Evolutionary conservation across 2,797 vertebrate genomes (phyloP), one percentile per base, ranked within the genome.

Genomic region (Anolis apletophallus): DNA sequence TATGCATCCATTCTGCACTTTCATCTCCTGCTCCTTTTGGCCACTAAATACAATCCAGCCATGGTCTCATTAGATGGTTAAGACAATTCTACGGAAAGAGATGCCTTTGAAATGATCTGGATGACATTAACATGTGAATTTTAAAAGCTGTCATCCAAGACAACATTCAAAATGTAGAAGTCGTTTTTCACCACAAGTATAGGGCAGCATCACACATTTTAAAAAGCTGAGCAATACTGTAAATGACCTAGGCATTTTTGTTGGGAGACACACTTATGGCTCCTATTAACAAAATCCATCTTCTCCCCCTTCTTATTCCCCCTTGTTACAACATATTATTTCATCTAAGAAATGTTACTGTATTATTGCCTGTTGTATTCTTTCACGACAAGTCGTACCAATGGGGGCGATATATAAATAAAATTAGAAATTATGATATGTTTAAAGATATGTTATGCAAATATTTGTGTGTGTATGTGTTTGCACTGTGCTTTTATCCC

Each of bases 381-480:
- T 64, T 19, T 29, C 19, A 54, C 26, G 26, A n/a, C 57, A 72
- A 87, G 13, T 40, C 40, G 5, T 55, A 74, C 29, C 34, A 73
- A 80, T 76, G 50, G 59, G 57, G 64, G 61, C 75, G 26, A 74
- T 59, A 79, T 85, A 59, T 57, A 85, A 59, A 79, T 71, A 67
- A 46, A 80, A 72, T 71, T 85, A 52, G 23, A 73, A 61, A 85
- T 55, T 21, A 86, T 54, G 81, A 80, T 80, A 57, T 11, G 34
- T 36, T 85, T 68, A 76, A 64, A 85, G 75, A 59, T 40, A 74
- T 23, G 73, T 67, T 83, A 81, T 86, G 68, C 32, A 93, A 92
- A 90, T 34, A 13, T 74, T 91, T 86, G n/a, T 11, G 46, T 54
- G 64, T 78, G 23, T 40, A 50, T 81, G 19, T 50, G 21, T 88